Conservation (phyloP, 2,113 vertebrate genomes). For the Gobiocypris rarus region DNA sequence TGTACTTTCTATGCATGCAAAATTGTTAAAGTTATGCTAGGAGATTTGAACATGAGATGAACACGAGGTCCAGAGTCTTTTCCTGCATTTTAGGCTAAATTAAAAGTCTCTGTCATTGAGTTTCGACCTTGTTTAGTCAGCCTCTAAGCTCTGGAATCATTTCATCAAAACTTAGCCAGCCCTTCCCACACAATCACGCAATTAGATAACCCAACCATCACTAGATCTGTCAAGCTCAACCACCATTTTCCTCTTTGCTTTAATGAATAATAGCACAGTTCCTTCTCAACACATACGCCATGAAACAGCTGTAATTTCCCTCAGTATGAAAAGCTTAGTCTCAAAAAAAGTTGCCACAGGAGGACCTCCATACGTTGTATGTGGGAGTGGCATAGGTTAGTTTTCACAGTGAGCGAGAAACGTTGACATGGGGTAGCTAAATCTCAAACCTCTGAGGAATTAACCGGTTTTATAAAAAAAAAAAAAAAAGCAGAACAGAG, state of each 20-base stretch:
- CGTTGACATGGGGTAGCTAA: no score
- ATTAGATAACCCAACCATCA: conserved; percentile 56
- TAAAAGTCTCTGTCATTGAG: conserved; percentile 47
- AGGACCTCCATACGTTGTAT: no score
- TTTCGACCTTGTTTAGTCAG: conserved; percentile 50
- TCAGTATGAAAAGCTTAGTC: not conserved
- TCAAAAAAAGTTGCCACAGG: not conserved
- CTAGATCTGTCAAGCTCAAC: conserved; percentile 42
- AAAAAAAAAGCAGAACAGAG: no score
- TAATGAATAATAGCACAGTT: conserved; percentile 46
- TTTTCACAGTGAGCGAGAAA: no score
- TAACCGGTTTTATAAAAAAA: no score
- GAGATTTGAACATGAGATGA: not conserved
- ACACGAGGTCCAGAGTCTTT: conserved; percentile 19
- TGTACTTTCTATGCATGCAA: no score
- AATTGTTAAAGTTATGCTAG: not conserved
- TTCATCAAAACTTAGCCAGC: conserved; percentile 52
- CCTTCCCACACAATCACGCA: conserved; percentile 59
- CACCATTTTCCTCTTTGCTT: conserved; percentile 14
- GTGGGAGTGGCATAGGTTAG: no score
- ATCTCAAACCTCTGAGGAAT: no score
- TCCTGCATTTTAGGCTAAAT: conserved; percentile 38
- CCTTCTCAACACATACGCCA: conserved; percentile 23
- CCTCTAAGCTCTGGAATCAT: conserved; percentile 46
- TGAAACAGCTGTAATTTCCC: not conserved